Evolutionary conservation across 2,888 invertebrate genomes (phyloP).

Genomic region (Sinodicranocentrus sp.): DNA sequence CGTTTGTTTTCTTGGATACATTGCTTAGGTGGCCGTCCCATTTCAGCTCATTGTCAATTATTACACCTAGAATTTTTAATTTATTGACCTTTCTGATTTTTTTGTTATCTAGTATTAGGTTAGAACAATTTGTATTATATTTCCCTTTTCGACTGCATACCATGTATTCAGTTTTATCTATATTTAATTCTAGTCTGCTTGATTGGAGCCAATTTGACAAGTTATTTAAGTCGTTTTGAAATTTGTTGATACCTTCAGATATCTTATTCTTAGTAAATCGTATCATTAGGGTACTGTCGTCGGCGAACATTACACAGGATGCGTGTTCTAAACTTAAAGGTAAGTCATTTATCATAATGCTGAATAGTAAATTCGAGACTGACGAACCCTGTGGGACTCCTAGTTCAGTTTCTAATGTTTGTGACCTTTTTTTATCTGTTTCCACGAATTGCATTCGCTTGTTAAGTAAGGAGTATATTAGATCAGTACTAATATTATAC

Average conservation of each 20-base stretch:
- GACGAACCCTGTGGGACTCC: slow-evolving; percentile 42
- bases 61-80: neutral
- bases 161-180: neutral
- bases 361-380: slow-evolving; percentile 14
- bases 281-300: slow-evolving; percentile 26
- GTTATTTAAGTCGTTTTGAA: neutral
- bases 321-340: neutral
- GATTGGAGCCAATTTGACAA: neutral
- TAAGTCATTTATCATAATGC: slow-evolving; percentile 28
- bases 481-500: slow-evolving; percentile 18
- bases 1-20: neutral
- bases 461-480: neutral
- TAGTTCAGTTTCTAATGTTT: neutral
- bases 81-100: neutral
- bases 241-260: neutral
- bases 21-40: neutral
- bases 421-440: neutral
- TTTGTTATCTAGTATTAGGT: neutral
- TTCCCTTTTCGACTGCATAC: neutral
- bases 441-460: slow-evolving; percentile 24
- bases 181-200: neutral
- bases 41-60: neutral
- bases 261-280: neutral
- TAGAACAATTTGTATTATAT: neutral
- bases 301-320: slow-evolving; percentile 20